Evolutionary conservation across 2,113 vertebrate genomes (phyloP), one percentile per base, ranked within the genome.

Genomic region (Seriola dumerili): DNA sequence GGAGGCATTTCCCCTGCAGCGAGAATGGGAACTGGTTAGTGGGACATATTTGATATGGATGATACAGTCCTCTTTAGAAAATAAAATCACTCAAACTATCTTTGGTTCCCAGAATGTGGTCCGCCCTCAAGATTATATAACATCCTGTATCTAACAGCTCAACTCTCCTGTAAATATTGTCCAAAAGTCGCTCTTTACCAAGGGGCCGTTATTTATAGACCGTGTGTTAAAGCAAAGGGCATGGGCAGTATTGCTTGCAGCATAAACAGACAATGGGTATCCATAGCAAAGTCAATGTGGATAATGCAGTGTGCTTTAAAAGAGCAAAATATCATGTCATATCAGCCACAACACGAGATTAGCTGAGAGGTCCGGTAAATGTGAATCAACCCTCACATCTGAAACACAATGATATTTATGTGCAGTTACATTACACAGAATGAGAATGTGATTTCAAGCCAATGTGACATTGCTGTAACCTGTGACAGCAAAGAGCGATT

Each of bases 321-420:
- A 89, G 78, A 83, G 84, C 83, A 87, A 80, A 86, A 86, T 66
- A 91, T 86, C 83, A 81, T 72, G 58, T 76, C 76, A 84, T 8
- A 86, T 90, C 78, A 90, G 83, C 68, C 74, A 86, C 67, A 61
- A 72, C 32, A 66, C 48, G 50, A 78, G 81, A 85, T 83, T 72
- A 79, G 69, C 66, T 23, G 64, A 80, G 64, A 90, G 85, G 86
- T 89, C 83, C 63, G 55, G 69, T 68, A 68, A 91, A 90, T 87
- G 80, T 75, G 74, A 66, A 84, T 62, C 17, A 40, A 76, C 78
- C 80, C 73, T 84, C 48, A 70, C 36, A 44, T 88, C 62, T 69
- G 46, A 68, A 78, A 82, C 17, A 40, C 23, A 57, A 64, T 69
- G 63, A 61, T 66, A 58, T 78, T 58, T 71, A 38, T 52, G 58